Percentiles rank a stretch among this genome's conserved stretches.
Evolutionary conservation across 2,113 vertebrate species (phyloP).

Genomic region (Alligator sinensis): DNA sequence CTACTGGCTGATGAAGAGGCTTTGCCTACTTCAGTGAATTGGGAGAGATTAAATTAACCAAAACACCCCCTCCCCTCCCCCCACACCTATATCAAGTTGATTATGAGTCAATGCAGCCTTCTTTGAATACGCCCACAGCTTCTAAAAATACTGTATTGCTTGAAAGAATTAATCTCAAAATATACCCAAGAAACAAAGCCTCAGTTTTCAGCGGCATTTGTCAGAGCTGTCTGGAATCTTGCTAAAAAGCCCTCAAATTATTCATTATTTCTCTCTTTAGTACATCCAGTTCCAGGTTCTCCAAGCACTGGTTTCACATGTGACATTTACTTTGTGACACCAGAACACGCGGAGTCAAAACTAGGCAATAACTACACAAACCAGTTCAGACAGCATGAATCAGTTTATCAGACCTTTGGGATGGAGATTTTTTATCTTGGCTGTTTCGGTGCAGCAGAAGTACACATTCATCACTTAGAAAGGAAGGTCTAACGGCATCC

Average conservation of each 20-base stretch:
- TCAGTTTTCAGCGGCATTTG: neutral
- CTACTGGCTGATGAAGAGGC: neutral
- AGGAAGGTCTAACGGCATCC: neutral
- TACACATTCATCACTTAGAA: neutral
- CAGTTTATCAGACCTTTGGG: neutral
- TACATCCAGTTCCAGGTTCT: neutral
- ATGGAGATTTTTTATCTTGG: fast-evolving
- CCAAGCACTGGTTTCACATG: neutral
- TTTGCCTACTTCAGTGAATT: neutral
- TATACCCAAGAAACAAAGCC: neutral
- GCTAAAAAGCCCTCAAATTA: neutral
- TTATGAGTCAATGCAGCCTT: neutral
- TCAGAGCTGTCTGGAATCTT: neutral
- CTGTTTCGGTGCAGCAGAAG: neutral
- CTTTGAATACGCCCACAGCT: neutral
- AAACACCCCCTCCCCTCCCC: neutral
- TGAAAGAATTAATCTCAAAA: neutral
- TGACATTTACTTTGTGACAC: neutral
- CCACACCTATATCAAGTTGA: neutral
- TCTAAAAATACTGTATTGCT: neutral
- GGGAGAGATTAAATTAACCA: neutral
- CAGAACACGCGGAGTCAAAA: fast-evolving
- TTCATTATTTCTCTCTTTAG: too few relatives aligned
- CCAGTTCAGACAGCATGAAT: neutral
- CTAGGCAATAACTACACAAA: fast-evolving